Conservation (phyloP, 2,113 vertebrate species). For the Perca flavescens region DNA sequence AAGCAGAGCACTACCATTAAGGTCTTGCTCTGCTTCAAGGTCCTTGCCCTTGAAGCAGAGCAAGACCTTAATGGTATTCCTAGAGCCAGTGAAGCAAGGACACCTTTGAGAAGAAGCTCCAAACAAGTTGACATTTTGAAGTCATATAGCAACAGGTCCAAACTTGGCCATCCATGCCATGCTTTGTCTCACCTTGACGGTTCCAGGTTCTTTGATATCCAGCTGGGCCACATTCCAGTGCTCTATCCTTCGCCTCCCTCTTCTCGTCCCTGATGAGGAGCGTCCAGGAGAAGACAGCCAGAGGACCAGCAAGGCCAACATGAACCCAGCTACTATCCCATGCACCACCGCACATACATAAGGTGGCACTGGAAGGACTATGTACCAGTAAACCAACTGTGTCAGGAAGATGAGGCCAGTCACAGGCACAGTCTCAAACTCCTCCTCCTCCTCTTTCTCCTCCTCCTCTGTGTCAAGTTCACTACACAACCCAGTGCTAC, state of each 20-base stretch:
- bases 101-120: background rate
- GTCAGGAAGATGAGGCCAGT: constrained; percentile 89
- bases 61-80: background rate
- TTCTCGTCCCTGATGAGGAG: constrained; percentile 74
- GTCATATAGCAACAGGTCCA: background rate
- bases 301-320: constrained; percentile 90
- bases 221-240: constrained; percentile 85
- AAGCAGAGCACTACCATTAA: too few species aligned
- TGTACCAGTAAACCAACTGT: constrained; percentile 91
- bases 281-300: constrained; percentile 91
- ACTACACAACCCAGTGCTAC: constrained; percentile 79
- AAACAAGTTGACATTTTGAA: background rate
- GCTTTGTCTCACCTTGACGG: constrained; percentile 88
- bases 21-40: too few species aligned
- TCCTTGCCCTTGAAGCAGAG: too few species aligned
- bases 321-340: constrained; percentile 92
- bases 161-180: background rate
- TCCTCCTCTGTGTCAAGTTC: constrained; percentile 86
- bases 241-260: constrained; percentile 64
- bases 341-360: constrained; percentile 90
- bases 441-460: constrained; percentile 77
- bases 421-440: constrained; percentile 84
- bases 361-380: constrained; percentile 91
- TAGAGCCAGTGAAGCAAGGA: background rate
- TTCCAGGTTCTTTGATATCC: constrained; percentile 93